These are phyloP conservation scores for Ornithoptera priamus DNA, from an alignment of 2,888 invertebrate genomes.

Conservation along the genomic window DNA sequence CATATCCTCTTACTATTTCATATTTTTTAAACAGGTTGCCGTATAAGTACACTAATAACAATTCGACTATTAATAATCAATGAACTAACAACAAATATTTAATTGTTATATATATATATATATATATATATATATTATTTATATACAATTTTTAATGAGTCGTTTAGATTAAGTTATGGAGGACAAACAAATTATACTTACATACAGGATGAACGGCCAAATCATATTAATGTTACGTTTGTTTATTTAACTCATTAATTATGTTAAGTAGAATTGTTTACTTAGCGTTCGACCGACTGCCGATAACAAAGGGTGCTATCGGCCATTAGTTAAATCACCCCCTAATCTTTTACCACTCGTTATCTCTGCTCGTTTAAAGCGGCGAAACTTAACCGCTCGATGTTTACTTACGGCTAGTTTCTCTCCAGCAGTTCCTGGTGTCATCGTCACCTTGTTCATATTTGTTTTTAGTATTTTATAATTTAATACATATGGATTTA, in stretches of 20 bases:
- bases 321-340: conserved; percentile 13
- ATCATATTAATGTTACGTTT: neutral
- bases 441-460: neutral
- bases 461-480: neutral
- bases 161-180: no score
- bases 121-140: neutral
- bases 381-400: conserved; percentile 11
- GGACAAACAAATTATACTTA: no score
- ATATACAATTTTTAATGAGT: neutral
- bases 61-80: no score
- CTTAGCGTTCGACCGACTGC: neutral
- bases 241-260: conserved; percentile 9
- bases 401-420: conserved; percentile 5
- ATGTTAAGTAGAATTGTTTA: conserved; percentile 23
- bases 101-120: no score
- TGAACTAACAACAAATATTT: no score
- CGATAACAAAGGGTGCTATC: conserved; percentile 14
- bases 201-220: neutral
- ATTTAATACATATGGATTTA: conserved; percentile 19
- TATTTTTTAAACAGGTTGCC: no score
- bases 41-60: no score
- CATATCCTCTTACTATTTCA: no score
- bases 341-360: conserved; percentile 13
- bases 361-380: conserved; percentile 14
- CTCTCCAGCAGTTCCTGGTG: no score